phyloP scores from a whole-genome alignment of 2,888 invertebrate species.

The Drosophila robusta region DNA sequence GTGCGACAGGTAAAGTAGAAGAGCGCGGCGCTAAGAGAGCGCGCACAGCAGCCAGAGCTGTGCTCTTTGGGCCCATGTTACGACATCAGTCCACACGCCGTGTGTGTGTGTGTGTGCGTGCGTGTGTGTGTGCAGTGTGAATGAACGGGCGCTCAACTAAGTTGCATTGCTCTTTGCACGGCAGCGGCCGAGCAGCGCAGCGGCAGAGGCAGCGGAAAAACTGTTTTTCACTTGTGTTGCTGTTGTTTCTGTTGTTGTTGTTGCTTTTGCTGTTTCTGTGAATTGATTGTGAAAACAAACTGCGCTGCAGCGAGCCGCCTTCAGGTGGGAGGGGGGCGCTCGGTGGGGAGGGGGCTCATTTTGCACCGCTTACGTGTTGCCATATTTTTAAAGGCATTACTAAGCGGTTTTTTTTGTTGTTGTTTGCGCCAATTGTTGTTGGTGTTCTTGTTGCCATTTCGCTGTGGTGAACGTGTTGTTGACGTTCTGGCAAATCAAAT shows the following conservation, averaged over 20 bases:
- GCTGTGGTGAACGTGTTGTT: slow-evolving; percentile 33
- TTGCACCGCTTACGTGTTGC: slow-evolving; percentile 77
- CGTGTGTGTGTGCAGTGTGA: slow-evolving; percentile 60
- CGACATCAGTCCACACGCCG: slow-evolving; percentile 72
- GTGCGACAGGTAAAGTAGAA: slow-evolving; percentile 68
- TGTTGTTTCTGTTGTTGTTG: slow-evolving; percentile 31
- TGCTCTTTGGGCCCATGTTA: slow-evolving; percentile 55
- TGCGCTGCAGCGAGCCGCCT: slow-evolving; percentile 40
- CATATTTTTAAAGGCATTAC: slow-evolving; percentile 80
- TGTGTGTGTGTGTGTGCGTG: slow-evolving; percentile 17
- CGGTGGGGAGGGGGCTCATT: slow-evolving; percentile 13
- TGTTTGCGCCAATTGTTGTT: slow-evolving; percentile 52
- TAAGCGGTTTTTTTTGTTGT: slow-evolving; percentile 68
- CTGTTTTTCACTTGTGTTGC: slow-evolving; percentile 54
- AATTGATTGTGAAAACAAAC: slow-evolving; percentile 74
- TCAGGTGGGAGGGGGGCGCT: background rate
- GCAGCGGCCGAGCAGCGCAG: slow-evolving; percentile 14
- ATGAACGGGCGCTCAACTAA: slow-evolving; percentile 71
- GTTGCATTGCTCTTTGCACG: slow-evolving; percentile 59
- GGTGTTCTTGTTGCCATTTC: slow-evolving; percentile 19
- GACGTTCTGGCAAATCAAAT: slow-evolving; percentile 54
- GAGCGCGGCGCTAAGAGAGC: slow-evolving; percentile 49
- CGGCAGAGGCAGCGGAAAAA: slow-evolving; percentile 49
- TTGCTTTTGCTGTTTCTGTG: slow-evolving; percentile 44
- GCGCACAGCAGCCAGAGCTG: slow-evolving; percentile 7